Conservation (phyloP, 2,113 vertebrate species). For the Trogon surrucura region DNA sequence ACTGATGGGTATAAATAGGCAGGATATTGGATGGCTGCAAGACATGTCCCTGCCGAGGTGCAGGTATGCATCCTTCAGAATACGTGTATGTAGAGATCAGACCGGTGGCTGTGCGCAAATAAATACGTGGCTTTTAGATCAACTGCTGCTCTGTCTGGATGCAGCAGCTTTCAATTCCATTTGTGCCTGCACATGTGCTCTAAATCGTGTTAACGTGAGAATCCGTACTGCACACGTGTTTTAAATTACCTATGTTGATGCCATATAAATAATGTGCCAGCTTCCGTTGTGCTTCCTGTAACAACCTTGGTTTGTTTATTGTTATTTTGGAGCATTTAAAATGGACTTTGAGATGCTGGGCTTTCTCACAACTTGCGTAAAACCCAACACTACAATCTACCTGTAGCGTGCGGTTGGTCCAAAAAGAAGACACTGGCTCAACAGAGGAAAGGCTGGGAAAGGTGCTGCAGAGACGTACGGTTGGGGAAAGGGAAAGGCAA, state of each 20-base stretch:
- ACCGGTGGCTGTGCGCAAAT: not conserved
- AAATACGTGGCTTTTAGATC: not conserved
- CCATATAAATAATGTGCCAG: not conserved
- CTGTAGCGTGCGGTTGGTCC: not conserved
- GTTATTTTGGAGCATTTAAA: not conserved
- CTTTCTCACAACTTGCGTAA: not conserved
- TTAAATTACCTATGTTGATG: not conserved
- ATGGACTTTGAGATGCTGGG: not conserved
- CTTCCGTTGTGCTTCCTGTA: not conserved
- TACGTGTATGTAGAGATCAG: not conserved
- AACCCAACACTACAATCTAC: not conserved
- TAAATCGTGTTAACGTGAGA: not conserved
- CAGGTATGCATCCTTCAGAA: not conserved
- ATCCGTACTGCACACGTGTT: not conserved
- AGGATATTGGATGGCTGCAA: not conserved
- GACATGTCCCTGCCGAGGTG: not conserved
- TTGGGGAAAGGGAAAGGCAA: not conserved
- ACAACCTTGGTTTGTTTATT: not conserved
- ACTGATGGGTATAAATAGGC: not conserved
- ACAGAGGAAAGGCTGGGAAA: not conserved
- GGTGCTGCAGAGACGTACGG: fast-evolving
- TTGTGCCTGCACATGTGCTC: not conserved
- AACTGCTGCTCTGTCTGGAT: not conserved
- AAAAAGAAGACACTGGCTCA: not conserved
- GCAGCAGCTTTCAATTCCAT: not conserved